Evolutionary conservation across 1,140 invertebrate genomes (phyloP).

Genomic region (Brachionus calyciflorus): DNA sequence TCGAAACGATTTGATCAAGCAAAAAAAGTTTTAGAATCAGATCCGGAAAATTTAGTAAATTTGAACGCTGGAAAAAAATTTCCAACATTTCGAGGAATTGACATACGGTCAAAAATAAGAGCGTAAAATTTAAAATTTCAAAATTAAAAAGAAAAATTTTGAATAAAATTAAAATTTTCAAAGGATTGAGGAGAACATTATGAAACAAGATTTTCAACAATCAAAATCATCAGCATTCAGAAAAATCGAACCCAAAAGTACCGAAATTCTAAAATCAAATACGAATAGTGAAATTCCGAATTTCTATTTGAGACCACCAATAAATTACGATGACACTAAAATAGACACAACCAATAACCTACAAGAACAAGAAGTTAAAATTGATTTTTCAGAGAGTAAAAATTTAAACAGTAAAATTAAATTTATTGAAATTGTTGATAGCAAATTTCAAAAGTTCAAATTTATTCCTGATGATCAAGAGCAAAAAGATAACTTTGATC

Average conservation of each 20-base stretch:
- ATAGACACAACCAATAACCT: neutral
- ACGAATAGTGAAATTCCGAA: neutral
- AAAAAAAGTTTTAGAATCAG: neutral
- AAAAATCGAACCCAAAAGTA: slow-evolving; percentile 5
- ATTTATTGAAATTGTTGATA: slow-evolving; percentile 29
- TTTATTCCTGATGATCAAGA: slow-evolving; percentile 22
- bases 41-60: neutral
- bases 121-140: neutral
- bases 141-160: neutral
- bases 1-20: neutral
- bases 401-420: neutral
- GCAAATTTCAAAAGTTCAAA: slow-evolving; percentile 1
- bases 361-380: slow-evolving; percentile 8
- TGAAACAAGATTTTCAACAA: neutral
- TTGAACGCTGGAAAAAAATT: neutral
- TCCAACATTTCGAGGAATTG: neutral
- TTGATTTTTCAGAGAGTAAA: neutral
- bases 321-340: neutral
- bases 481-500: neutral
- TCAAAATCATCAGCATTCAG: neutral
- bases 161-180: neutral
- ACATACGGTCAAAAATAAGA: slow-evolving; percentile 2
- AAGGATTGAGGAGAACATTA: slow-evolving; percentile 8
- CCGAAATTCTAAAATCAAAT: neutral
- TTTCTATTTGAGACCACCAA: neutral